Evolutionary conservation across 1,140 invertebrate species (phyloP).

Genomic region (Tribolium madens): DNA sequence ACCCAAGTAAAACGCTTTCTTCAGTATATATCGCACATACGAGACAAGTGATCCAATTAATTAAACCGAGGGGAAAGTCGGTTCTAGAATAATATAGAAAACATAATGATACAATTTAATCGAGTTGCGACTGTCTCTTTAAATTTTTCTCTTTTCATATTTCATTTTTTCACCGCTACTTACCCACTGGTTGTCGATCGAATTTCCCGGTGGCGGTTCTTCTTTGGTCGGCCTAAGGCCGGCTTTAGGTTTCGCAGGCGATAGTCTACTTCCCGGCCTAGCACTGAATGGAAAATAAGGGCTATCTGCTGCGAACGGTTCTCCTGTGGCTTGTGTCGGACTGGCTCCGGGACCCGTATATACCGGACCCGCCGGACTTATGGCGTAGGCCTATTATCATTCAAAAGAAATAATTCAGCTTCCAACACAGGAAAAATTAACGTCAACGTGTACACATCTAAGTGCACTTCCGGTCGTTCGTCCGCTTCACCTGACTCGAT

Average conservation of each 20-base stretch:
- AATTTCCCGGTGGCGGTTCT: slow-evolving; percentile 57
- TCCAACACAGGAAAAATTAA: neutral
- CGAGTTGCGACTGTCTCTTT: neutral
- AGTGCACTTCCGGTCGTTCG: neutral
- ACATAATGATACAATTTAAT: neutral
- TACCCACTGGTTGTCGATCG: slow-evolving; percentile 64
- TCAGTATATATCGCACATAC: neutral
- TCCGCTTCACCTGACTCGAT: neutral
- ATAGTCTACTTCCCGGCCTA: slow-evolving; percentile 58
- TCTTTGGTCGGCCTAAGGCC: slow-evolving; percentile 56
- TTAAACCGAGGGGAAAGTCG: neutral
- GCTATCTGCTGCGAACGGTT: slow-evolving; percentile 63
- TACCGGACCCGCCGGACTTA: slow-evolving; percentile 64
- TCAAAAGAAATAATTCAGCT: neutral
- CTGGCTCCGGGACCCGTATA: slow-evolving; percentile 63
- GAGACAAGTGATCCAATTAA: slow-evolving; percentile 2
- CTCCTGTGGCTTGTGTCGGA: slow-evolving; percentile 61
- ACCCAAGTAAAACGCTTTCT: neutral
- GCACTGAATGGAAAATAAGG: slow-evolving; percentile 65
- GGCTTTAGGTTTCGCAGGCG: slow-evolving; percentile 62
- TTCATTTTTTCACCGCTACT: slow-evolving; percentile 50
- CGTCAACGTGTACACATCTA: neutral
- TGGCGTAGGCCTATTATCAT: slow-evolving; percentile 63
- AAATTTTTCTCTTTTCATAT: neutral
- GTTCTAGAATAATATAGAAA: slow-evolving; percentile 14